phyloP scores from a whole-genome alignment of 64 coral and sea anemone genomes.

The Pocillopora damicornis region DNA sequence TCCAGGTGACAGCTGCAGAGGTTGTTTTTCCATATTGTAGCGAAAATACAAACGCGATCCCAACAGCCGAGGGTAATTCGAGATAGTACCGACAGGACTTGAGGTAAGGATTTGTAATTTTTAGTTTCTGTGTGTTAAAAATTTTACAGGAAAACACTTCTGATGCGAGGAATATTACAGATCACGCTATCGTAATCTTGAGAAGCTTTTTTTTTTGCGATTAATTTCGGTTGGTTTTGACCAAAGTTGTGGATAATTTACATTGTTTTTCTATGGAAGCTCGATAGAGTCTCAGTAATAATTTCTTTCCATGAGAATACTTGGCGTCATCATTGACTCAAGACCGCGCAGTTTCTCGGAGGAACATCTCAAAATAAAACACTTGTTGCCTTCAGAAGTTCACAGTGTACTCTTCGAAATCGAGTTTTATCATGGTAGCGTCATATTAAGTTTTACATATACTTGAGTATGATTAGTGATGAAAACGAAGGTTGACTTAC shows the following conservation, averaged over 20 bases:
- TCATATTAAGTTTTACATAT: background rate
- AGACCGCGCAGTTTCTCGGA: background rate
- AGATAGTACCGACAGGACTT: background rate
- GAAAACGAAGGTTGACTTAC: background rate
- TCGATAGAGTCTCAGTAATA: background rate
- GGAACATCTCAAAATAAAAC: background rate
- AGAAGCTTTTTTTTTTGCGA: background rate
- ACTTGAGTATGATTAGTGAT: constrained; percentile 2
- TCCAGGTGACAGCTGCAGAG: background rate
- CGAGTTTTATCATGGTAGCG: background rate
- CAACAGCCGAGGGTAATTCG: background rate
- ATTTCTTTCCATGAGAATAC: background rate
- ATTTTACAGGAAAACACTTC: background rate
- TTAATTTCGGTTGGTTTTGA: background rate
- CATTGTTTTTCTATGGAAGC: background rate
- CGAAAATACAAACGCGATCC: background rate
- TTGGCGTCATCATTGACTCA: too few species aligned
- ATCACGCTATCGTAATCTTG: background rate
- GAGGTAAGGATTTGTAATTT: background rate
- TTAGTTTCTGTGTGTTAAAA: background rate
- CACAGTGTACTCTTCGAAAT: background rate
- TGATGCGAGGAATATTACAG: background rate
- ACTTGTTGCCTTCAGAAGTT: background rate
- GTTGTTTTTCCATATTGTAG: background rate
- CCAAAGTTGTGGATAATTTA: background rate